Evolutionary conservation across 2,888 invertebrate genomes (phyloP), one percentile per base, ranked within the genome.

Genomic region (Cyclophora punctaria): DNA sequence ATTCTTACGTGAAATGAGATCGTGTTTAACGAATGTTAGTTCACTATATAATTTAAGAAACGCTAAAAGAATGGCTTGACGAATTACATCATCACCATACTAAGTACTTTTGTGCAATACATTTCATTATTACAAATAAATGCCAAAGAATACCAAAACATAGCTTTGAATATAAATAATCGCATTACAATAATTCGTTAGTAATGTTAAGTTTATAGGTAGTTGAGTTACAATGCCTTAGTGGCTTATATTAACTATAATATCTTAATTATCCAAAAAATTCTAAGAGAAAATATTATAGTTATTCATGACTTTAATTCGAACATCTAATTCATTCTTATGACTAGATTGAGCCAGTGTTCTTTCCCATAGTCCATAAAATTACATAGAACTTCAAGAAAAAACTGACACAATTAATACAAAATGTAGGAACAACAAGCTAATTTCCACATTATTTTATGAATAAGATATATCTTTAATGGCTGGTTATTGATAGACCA

Each of bases 271-370:
- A 80, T 72, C 73, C 74, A 70, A 80, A 80, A 77, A 75, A 72
- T 74, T 74, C 73, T 79, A 80, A 74, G 78, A 79, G 76, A 79
- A 79, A 78, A 67, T 70, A 54, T 59, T 55, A 56, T 54, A 73
- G 67, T 76, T 73, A 70, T 75, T 78, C 69, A 71, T 78, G 83
- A 82, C 80, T 76, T 79, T 73, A 74, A 37, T 37, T 37, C 37
- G 73, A 82, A 82, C 75, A 79, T 79, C 79, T 82, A 78, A 85
- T 85, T 84, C 81, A 85, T 84, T 59, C 87, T 88, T 88, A 88
- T 87, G 87, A 88, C 87, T 88, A 88, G 87, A 88, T 87, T 88
- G 87, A 88, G 87, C 84, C 87, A 87, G 86, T 83, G 72, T 71
- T 75, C 71, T 77, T 56, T 73, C 74, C 71, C 67, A 78, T 72